phyloP scores from a whole-genome alignment of 2,113 vertebrate species.

The Gavialis gangeticus region DNA sequence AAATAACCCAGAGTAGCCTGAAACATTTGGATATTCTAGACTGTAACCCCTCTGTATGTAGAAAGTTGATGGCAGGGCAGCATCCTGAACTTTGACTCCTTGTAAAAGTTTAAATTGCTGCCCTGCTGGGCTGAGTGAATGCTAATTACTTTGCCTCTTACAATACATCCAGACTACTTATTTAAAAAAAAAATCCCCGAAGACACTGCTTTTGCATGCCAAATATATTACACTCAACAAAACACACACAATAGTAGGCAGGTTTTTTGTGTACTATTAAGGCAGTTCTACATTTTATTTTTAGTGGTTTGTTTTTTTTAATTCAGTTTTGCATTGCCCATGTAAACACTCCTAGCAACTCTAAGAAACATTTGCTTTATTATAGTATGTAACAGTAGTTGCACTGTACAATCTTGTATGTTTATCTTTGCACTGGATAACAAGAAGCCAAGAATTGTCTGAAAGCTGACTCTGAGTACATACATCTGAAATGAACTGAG shows the following conservation, averaged over 20 bases:
- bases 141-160: constrained; percentile 72
- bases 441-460: neutral
- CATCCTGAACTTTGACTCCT: constrained; percentile 71
- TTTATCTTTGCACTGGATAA: neutral
- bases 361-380: fast-evolving
- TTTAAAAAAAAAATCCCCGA: constrained; percentile 50
- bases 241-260: neutral
- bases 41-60: constrained; percentile 55
- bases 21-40: constrained; percentile 73
- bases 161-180: constrained; percentile 65
- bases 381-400: neutral
- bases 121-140: constrained; percentile 73
- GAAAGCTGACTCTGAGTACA: neutral
- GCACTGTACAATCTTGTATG: fast-evolving
- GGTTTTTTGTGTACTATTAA: neutral
- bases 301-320: neutral
- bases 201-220: constrained; percentile 67
- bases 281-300: neutral
- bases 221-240: constrained; percentile 49
- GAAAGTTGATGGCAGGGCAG: constrained; percentile 69
- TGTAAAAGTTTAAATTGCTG: constrained; percentile 75
- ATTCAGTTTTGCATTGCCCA: fast-evolving
- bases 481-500: neutral
- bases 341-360: fast-evolving
- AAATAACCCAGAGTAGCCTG: constrained; percentile 57